phyloP scores from a whole-genome alignment of 2,113 vertebrate genomes.

The Anthoscopus minutus region DNA sequence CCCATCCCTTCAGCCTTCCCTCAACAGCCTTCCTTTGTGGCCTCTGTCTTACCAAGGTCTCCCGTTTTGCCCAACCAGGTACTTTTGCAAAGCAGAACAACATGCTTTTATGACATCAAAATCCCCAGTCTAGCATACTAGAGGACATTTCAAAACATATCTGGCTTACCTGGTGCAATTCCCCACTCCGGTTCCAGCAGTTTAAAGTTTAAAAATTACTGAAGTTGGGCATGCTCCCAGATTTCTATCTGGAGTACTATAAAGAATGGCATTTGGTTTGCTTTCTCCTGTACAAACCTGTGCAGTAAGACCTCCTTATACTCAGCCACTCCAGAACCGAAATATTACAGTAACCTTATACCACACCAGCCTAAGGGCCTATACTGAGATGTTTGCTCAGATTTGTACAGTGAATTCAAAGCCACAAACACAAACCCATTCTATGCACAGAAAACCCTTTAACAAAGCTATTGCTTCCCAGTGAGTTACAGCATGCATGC shows the following conservation, averaged over 20 bases:
- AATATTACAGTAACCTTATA: neutral
- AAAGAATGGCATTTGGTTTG: constrained; percentile 41
- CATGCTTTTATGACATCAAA: neutral
- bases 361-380: neutral
- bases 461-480: neutral
- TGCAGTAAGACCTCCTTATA: neutral
- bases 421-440: neutral
- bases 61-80: neutral
- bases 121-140: neutral
- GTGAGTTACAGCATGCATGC: neutral
- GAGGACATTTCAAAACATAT: neutral
- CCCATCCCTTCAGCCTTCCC: neutral
- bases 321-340: neutral
- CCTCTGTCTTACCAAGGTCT: neutral
- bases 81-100: neutral
- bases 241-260: neutral
- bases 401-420: neutral
- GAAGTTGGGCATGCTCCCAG: neutral
- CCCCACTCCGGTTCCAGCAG: neutral
- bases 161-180: constrained; percentile 15
- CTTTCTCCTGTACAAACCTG: neutral
- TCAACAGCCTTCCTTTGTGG: neutral
- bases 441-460: neutral
- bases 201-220: constrained; percentile 18
- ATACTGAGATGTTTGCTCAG: neutral